Conservation (phyloP, 1,140 invertebrate genomes). For the Cyrtorhinus lividipennis region DNA sequence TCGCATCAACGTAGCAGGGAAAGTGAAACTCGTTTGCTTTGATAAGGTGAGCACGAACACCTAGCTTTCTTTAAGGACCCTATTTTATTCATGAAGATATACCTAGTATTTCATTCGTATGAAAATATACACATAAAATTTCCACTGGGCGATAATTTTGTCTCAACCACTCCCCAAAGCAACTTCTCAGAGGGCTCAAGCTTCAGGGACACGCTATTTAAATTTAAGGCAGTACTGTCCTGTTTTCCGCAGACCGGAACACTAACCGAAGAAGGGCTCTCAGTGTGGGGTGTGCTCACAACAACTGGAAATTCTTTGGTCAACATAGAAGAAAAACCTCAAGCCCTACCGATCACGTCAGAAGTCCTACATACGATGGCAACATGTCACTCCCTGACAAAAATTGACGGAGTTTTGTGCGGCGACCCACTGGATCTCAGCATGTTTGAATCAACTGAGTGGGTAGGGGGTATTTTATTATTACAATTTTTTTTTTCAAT, state of each 20-base stretch:
- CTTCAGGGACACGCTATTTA: too few relatives aligned
- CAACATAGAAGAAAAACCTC: slow-evolving; percentile 21
- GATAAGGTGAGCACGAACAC: too few relatives aligned
- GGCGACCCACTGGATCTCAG: slow-evolving; percentile 72
- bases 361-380: slow-evolving; percentile 47
- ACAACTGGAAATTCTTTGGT: slow-evolving; percentile 29
- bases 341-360: slow-evolving; percentile 35
- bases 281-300: slow-evolving; percentile 73
- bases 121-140: not conserved
- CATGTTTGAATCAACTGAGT: slow-evolving; percentile 73
- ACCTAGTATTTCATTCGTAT: not conserved
- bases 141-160: too few relatives aligned
- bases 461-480: too few relatives aligned
- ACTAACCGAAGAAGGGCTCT: slow-evolving; percentile 83
- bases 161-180: too few relatives aligned
- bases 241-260: slow-evolving; percentile 63
- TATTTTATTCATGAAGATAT: too few relatives aligned
- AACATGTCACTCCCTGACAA: slow-evolving; percentile 62
- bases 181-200: too few relatives aligned
- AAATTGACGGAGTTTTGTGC: slow-evolving; percentile 54
- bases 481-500: too few relatives aligned
- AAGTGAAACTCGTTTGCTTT: slow-evolving; percentile 82
- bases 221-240: too few relatives aligned
- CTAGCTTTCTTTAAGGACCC: too few relatives aligned
- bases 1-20: slow-evolving; percentile 73